Conservation (phyloP, 2,113 vertebrate genomes). For the Campylorhamphus procurvoides region DNA sequence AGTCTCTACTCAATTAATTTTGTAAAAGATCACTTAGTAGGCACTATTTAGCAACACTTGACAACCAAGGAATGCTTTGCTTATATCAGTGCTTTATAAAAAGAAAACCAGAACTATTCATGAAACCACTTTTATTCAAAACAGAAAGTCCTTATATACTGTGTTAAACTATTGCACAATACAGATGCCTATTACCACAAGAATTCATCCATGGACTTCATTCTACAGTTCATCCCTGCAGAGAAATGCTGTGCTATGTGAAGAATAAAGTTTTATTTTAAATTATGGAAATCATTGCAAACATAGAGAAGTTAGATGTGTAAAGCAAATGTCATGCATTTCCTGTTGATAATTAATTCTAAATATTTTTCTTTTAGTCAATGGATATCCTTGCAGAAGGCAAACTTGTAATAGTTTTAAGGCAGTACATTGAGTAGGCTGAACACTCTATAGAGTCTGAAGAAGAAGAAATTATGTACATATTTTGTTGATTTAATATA, state of each 20-base stretch:
- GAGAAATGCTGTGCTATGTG: background rate
- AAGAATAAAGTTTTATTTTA: background rate
- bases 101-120: background rate
- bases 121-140: background rate
- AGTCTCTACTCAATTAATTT: slow-evolving; percentile 64
- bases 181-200: background rate
- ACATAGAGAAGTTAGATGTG: background rate
- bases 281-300: background rate
- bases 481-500: background rate
- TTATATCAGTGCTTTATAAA: background rate
- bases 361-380: background rate
- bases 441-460: background rate
- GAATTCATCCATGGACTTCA: background rate
- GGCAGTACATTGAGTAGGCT: background rate
- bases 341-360: background rate
- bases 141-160: background rate
- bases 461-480: background rate
- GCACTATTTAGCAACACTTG: background rate
- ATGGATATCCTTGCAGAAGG: background rate
- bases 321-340: background rate
- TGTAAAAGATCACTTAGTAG: slow-evolving; percentile 31
- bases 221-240: background rate
- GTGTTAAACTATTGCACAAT: background rate
- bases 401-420: background rate
- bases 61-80: slow-evolving; percentile 4